Evolutionary conservation across 2,888 invertebrate species (phyloP).

Genomic region (Diarsia mendica): DNA sequence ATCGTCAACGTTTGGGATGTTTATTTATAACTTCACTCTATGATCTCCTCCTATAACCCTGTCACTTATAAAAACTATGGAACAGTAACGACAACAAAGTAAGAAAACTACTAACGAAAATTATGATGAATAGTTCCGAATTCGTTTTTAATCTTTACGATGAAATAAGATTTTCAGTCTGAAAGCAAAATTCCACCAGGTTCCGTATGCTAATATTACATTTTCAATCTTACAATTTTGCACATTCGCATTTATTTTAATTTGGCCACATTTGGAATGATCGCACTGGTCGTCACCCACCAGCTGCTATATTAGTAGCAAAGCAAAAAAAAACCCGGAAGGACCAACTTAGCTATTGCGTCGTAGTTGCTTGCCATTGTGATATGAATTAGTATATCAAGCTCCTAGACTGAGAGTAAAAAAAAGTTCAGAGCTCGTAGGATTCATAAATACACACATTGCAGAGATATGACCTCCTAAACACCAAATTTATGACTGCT

Average conservation of each 20-base stretch:
- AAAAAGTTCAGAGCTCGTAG: neutral
- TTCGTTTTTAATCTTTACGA: too few relatives aligned
- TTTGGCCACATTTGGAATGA: constrained; percentile 28
- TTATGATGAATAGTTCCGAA: neutral
- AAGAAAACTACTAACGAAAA: neutral
- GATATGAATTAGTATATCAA: constrained; percentile 9
- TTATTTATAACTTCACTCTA: constrained; percentile 57
- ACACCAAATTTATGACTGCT: neutral
- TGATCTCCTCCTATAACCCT: constrained; percentile 36
- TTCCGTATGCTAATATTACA: neutral
- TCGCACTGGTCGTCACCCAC: constrained; percentile 36
- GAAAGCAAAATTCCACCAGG: neutral
- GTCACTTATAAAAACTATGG: neutral
- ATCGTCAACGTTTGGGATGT: constrained; percentile 67
- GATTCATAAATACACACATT: neutral
- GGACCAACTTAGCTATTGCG: constrained; percentile 50
- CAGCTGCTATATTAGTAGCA: constrained; percentile 27
- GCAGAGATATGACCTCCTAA: neutral
- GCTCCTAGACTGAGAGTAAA: neutral
- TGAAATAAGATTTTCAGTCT: neutral
- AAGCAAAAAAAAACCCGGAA: constrained; percentile 62
- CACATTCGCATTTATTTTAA: neutral
- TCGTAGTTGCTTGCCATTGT: constrained; percentile 39
- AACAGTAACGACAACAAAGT: constrained; percentile 16
- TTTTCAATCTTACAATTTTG: neutral